These are phyloP conservation scores for Myripristis jacobus DNA, from an alignment of 2,797 vertebrate genomes.

Conservation along the genomic window DNA sequence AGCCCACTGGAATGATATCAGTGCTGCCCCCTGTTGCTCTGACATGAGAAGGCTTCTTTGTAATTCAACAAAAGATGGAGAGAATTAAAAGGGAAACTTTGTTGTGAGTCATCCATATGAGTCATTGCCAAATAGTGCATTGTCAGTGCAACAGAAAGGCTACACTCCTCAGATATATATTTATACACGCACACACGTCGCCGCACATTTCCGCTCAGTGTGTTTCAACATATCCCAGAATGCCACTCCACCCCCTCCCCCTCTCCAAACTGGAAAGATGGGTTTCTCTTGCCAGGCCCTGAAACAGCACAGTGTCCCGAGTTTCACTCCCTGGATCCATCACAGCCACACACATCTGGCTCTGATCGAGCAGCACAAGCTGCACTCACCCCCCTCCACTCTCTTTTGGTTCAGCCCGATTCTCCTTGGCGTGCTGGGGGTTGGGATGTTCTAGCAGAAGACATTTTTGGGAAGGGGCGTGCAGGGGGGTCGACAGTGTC, in stretches of 20 bases:
- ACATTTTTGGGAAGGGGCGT: too few species aligned
- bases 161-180: not conserved
- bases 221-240: slow-evolving; percentile 47
- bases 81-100: not conserved
- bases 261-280: slow-evolving; percentile 44
- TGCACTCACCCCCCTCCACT: slow-evolving; percentile 13
- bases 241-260: not conserved
- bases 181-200: not conserved
- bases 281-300: slow-evolving; percentile 37
- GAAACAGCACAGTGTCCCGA: slow-evolving; percentile 47
- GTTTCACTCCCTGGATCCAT: slow-evolving; percentile 50
- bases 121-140: not conserved
- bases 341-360: slow-evolving; percentile 75
- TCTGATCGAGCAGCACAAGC: slow-evolving; percentile 63
- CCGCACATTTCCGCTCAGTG: slow-evolving; percentile 19
- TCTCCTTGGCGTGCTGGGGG: slow-evolving; percentile 16
- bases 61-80: not conserved
- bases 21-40: slow-evolving; percentile 10
- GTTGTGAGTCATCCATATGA: not conserved
- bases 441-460: slow-evolving; percentile 29
- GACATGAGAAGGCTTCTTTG: not conserved
- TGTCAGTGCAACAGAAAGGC: not conserved
- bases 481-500: slow-evolving; percentile 25
- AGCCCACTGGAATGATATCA: not conserved
- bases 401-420: slow-evolving; percentile 36